These are phyloP conservation scores for Lates japonicus DNA, from an alignment of 2,797 vertebrate genomes.

Conservation along the genomic window DNA sequence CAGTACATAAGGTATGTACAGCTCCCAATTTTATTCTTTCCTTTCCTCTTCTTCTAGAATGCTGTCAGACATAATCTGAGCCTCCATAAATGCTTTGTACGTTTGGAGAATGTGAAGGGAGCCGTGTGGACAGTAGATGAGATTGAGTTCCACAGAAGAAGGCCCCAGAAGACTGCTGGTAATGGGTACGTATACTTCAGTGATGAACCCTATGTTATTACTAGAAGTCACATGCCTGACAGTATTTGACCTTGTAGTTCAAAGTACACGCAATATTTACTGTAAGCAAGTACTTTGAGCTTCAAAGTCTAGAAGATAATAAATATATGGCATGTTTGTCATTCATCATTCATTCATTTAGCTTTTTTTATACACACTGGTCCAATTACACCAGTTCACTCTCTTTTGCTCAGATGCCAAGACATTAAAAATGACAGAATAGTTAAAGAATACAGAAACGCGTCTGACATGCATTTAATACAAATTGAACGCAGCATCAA, in stretches of 20 bases:
- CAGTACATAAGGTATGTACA: neutral
- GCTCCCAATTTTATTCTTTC: neutral
- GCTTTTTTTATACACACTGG: neutral
- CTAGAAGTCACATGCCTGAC: constrained; percentile 15
- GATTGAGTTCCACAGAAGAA: constrained; percentile 98
- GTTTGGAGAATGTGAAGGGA: constrained; percentile 99
- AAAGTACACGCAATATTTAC: constrained; percentile 52
- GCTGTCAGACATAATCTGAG: constrained; percentile 99
- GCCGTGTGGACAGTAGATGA: constrained; percentile 99
- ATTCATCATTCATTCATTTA: neutral
- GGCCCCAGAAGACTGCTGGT: constrained; percentile 98
- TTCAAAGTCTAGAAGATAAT: constrained; percentile 18
- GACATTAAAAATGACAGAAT: neutral
- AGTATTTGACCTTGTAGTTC: constrained; percentile 46
- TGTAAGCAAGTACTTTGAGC: constrained; percentile 44
- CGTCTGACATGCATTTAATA: neutral
- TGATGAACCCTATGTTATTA: neutral
- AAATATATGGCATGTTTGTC: constrained; percentile 2
- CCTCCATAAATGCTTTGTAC: constrained; percentile 99
- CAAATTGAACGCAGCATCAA: constrained; percentile 1
- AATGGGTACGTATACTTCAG: constrained; percentile 81
- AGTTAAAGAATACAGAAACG: neutral
- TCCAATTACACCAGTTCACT: neutral
- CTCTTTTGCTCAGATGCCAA: neutral
- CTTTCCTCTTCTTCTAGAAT: constrained; percentile 86